Evolutionary conservation across 2,113 vertebrate genomes (phyloP), one percentile per base, ranked within the genome.

Genomic region (Ictalurus furcatus): DNA sequence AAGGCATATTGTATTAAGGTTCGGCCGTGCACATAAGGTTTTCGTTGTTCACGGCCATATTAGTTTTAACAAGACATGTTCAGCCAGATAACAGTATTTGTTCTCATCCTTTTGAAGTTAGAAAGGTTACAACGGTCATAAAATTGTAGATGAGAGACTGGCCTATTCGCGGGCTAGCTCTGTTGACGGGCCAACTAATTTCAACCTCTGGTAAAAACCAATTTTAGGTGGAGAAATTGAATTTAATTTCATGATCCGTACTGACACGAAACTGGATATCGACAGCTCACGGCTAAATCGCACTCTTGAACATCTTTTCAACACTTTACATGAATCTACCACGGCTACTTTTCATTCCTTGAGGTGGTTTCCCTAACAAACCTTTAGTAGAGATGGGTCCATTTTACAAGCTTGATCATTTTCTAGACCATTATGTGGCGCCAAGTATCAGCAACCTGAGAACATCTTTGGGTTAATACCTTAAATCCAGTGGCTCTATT

Each of bases 1-100:
- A 76, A 34, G 85, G 30, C 85, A 71, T 61, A 28, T 84, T 37
- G 34, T 86, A 63, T 90, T 54, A 65, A 65, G 17, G 82, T 44
- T 23, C 37, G 14, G 40, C 30, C 12, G 5, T 74, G 54, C 19
- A 76, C 30, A 34, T 44, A 76, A 40, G 17, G 30, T 23, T 37
- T 21, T 9, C 11, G 28, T 8, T 30, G n/a, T 56, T 86, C 16
- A 28, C 6, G 9, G 71, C 37, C 30, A 2, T 73, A 16, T 58
- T 73, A 58, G 54, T 56, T 74, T 86, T 52, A 37, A 9, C n/a
- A 2, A 0, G 17, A 23, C 17, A 13, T 44, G 54, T 23, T 34
- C 21, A 34, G 8, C 8, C 34, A 63, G 81, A 63, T 61, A 84
- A 84, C 34, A 16, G 58, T 63, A 63, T 84, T 84, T 44, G 81